Base-by-base conservation (phyloP, 2,113 vertebrate genomes). In the Mola mola region DNA sequence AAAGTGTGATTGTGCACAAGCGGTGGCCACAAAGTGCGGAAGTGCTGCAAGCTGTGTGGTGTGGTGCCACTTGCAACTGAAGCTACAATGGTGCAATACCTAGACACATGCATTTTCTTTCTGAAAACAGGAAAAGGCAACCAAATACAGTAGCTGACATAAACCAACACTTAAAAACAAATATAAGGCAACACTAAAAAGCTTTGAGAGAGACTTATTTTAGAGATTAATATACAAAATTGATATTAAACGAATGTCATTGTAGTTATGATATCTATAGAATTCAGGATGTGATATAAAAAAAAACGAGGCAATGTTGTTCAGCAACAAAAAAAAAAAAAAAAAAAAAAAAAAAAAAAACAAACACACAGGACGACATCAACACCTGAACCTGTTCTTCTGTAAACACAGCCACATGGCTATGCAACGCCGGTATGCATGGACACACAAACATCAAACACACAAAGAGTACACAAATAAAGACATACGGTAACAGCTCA, bases 371-470 rank as follows among this genome's bases (percentile, higher is more conserved):
- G 4, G 8, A 10, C 13, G 3, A 44, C 36, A 53, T 67, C 15
- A 72, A 44, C 34, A 75, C 21, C 17, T 8, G 4, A 80, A 83
- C 83, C 60, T 48, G 82, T 74, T 83, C 52, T 48, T 72, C 25
- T 66, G 72, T 71, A 81, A 80, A 82, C 49, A 78, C 51, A 64
- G 47, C 33, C 61, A 42, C 72, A 62, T 75, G 68, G 46, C 36
- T 57, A 4, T 52, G 38, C 28, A 25, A 49, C 36, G 29, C 34
- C 13, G 16, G 21, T 15, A 51, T 42, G 24, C 11, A 44, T 17
- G 40, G 34, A 29, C 68, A 59, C 56, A 55, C 73, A 64, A 53
- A 72, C 48, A 40, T 50, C 41, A 72, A 66, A 83, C 61, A 87
- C 21, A 50, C 40, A 46, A 13, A 29, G 4, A 17, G 8, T 8